Evolutionary conservation across 92 coral and sea anemone genomes (phyloP), one percentile per base, ranked within the genome.

Genomic region (Ricordea florida): DNA sequence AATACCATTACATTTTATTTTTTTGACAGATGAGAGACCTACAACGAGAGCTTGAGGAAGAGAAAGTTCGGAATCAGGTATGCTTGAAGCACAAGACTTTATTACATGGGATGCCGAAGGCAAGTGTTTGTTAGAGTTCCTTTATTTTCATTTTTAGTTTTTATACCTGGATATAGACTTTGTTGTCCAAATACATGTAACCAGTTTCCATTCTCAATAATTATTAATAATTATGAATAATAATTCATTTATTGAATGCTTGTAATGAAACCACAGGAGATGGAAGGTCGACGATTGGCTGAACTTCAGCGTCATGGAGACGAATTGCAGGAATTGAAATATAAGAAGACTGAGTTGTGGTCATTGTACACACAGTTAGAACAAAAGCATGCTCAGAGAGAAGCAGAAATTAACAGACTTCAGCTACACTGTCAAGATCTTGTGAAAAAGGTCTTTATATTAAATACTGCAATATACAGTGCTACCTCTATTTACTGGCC

Each of bases 301-400:
- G 98, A 94, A 70, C 90, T 94, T 47, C 97, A 92, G 64, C 87
- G 88, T 21, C 98, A 94, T 67, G 98, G 98, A 22, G 82, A 88
- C 46, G 98, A 94, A 56, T 81, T 94, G 47, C 86, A 87, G 33
- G 93, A 81, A 56, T 63, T 91, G 40, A 89, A 85, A 51, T 74
- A 80, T 42, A 63, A 80, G 28, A 94, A 94, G 84, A 79, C 80
- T 10, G 97, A 91, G 16, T 75, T 88, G 41, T 81, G 68, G 45
- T 84, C 87, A 9, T 57, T 81, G 49, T 83, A 79, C 58, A 66
- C 59, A 27, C 90, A 91, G 53, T 83, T 94, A 73, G 93, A 94
- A 34, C 97, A 94, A 56, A 91, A 82, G 69, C 77, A 86, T 15
- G 71, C 75, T 23, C 85, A 91, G 62, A 91, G 76, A 69, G 97